Conservation (phyloP, 2,888 invertebrate species). For the Pseudoips prasinana region DNA sequence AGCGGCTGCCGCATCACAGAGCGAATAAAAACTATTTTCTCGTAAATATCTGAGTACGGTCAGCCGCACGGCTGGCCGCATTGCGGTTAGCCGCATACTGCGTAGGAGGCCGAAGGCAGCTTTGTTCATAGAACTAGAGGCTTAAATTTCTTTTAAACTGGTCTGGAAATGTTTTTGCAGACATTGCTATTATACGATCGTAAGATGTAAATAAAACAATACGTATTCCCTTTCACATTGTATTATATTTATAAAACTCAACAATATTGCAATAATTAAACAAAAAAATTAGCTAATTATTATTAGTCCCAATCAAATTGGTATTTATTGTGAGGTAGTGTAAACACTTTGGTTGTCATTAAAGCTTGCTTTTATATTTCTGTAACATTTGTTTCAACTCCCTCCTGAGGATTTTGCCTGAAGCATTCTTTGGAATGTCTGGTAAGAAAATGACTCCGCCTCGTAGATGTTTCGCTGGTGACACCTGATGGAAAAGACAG, state of each 20-base stretch:
- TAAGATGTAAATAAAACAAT: conserved; percentile 30
- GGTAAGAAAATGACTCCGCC: conserved; percentile 88
- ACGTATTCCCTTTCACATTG: conserved; percentile 4
- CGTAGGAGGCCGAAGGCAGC: no score
- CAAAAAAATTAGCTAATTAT: background rate
- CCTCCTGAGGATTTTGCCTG: conserved; percentile 90
- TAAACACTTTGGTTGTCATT: conserved; percentile 24
- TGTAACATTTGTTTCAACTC: conserved; percentile 70
- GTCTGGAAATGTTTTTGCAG: no score
- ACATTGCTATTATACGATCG: no score
- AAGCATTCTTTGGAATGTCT: conserved; percentile 89
- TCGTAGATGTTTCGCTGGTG: conserved; percentile 87
- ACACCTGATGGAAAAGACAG: conserved; percentile 77
- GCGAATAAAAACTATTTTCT: no score
- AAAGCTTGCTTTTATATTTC: conserved; percentile 63
- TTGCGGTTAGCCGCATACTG: no score
- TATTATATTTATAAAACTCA: conserved; percentile 9
- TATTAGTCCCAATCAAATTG: background rate
- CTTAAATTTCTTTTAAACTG: no score
- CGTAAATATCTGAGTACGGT: no score
- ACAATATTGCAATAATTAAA: conserved; percentile 11
- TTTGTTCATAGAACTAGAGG: no score
- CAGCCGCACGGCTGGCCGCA: no score
- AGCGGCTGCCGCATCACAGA: no score
- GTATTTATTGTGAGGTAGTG: conserved; percentile 10